phyloP scores from a whole-genome alignment of 1,140 invertebrate genomes.

The Micrasema longulum region DNA sequence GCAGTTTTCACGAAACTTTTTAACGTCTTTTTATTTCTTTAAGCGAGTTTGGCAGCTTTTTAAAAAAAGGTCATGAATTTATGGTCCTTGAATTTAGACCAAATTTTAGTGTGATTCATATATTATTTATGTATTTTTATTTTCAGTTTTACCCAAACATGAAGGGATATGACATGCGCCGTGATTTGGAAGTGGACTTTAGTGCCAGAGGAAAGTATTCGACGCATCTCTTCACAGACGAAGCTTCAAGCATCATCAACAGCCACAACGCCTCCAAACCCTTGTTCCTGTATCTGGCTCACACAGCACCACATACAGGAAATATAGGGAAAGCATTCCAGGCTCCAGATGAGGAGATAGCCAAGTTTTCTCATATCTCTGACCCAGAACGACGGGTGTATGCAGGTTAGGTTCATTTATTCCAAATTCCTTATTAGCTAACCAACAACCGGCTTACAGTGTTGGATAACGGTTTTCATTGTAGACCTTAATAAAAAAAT shows the following conservation, averaged over 20 bases:
- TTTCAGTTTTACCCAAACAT: slow-evolving; percentile 49
- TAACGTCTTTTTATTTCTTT: too few relatives aligned
- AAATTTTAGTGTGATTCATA: too few relatives aligned
- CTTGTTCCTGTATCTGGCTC: slow-evolving; percentile 84
- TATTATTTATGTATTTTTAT: too few relatives aligned
- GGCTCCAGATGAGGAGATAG: slow-evolving; percentile 80
- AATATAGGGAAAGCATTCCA: slow-evolving; percentile 78
- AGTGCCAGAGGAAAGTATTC: slow-evolving; percentile 67
- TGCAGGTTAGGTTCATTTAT: slow-evolving; percentile 75
- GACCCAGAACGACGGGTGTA: slow-evolving; percentile 80
- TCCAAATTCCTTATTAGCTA: background rate
- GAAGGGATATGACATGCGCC: slow-evolving; percentile 76
- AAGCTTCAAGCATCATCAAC: slow-evolving; percentile 69
- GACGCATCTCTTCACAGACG: slow-evolving; percentile 52
- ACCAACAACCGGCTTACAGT: too few relatives aligned
- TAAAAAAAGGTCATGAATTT: too few relatives aligned
- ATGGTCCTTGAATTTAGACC: too few relatives aligned
- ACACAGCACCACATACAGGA: slow-evolving; percentile 84
- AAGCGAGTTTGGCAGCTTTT: too few relatives aligned
- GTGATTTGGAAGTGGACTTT: slow-evolving; percentile 73
- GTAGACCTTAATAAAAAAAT: too few relatives aligned
- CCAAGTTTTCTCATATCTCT: slow-evolving; percentile 80
- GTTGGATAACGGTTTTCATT: too few relatives aligned
- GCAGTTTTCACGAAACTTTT: too few relatives aligned
- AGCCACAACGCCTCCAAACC: slow-evolving; percentile 72